Base-by-base conservation (phyloP, 2,113 vertebrate species). In the Phocoena sinus region DNA sequence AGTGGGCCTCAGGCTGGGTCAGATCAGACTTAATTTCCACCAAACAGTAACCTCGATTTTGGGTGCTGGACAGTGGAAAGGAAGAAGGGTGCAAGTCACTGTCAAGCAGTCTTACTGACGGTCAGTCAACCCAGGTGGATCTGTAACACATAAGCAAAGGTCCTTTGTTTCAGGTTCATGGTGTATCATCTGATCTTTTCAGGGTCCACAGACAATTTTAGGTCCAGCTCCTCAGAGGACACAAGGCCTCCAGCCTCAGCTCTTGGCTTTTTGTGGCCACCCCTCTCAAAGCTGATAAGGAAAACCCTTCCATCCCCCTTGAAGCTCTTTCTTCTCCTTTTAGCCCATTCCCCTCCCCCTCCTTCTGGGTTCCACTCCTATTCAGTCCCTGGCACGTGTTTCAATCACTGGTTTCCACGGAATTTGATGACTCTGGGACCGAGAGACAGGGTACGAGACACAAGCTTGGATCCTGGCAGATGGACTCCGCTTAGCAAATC, bases 401-500 rank as follows among this genome's bases (percentile, higher is more conserved):
- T 89, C 70, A 67, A 3, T 50, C 73, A 28, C 58, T 53, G 58
- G 23, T 2, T 65, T 11, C 67, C 36, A 11, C 3, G 73, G 41
- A 74, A 73, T 41, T 53, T 87, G 76, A 63, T 26, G 76, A 33
- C 80, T 67, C 88, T 56, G 44, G 36, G 79, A 47, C 41, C 80
- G 62, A 28, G 18, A 63, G 18, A 18, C 3, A 2, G n/a, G 28
- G 13, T 73, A 76, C 33, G 63, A 87, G 28, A 73, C 13, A 2
- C 8, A 1, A 50, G 41, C 90, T n/a, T 60, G 65, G 89, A 56
- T 8, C 50, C 28, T 33, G 70, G 89, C 83, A 71, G 62, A 79
- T 33, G 58, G 86, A 58, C 68, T 94, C 68, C 38, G 77, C 50
- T 93, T 93, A 80, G 92, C 86, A 76, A 82, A 80, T 50, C 36